A percentile compares a stretch with the other conserved stretches of the same genome.
phyloP scores from a whole-genome alignment of 1,140 invertebrate species.

The Glossosoma conforme region DNA sequence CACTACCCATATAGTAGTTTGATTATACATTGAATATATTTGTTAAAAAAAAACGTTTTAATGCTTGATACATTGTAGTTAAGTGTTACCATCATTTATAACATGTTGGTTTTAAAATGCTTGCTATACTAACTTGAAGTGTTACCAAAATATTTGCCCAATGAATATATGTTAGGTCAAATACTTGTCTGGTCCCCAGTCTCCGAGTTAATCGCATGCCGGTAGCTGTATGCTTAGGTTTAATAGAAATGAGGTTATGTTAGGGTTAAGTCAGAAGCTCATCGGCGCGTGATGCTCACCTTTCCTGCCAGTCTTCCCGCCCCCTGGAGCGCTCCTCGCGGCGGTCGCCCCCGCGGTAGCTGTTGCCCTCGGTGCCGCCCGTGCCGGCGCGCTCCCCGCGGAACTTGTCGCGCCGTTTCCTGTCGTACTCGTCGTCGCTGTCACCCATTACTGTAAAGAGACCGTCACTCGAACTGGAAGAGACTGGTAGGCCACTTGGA shows the following conservation, averaged over 20 bases:
- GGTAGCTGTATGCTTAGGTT: no score
- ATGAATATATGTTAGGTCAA: no score
- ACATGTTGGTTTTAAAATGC: no score
- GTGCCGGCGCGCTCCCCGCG: constrained; percentile 71
- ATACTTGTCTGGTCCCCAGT: no score
- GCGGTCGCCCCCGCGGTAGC: constrained; percentile 44
- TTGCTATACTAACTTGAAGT: no score
- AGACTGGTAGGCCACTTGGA: not conserved
- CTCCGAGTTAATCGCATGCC: no score
- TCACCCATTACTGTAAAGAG: constrained; percentile 64
- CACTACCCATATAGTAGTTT: no score
- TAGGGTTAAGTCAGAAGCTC: constrained; percentile 6
- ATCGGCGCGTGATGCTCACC: constrained; percentile 35
- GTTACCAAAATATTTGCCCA: no score
- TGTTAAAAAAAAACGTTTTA: no score
- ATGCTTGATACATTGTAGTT: no score
- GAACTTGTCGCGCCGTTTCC: constrained; percentile 84
- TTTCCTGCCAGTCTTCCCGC: constrained; percentile 29
- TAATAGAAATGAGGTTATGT: constrained; percentile 1
- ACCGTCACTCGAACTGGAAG: not conserved
- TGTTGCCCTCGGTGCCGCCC: constrained; percentile 56
- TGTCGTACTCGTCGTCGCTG: constrained; percentile 87
- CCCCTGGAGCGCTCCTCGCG: constrained; percentile 19
- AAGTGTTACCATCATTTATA: no score
- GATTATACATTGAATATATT: no score